Evolutionary conservation across 2,113 vertebrate species (phyloP).

Genomic region (Corythaixoides concolor): DNA sequence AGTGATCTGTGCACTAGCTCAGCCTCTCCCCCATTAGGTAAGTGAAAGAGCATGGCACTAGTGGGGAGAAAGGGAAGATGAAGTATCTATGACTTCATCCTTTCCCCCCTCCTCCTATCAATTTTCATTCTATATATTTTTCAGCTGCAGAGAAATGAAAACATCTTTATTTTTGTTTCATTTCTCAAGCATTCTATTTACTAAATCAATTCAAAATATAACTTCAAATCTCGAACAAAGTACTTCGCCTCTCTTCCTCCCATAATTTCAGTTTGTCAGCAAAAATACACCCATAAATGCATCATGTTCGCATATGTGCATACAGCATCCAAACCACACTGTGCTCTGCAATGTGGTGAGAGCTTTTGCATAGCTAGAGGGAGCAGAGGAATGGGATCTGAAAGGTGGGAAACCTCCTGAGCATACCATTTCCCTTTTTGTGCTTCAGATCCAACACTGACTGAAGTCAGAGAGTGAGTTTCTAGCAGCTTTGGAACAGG

Average conservation of each 20-base stretch:
- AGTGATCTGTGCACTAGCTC: neutral
- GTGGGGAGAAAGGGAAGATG: neutral
- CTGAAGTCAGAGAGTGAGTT: neutral
- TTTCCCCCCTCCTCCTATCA: neutral
- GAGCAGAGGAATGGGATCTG: neutral
- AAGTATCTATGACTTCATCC: neutral
- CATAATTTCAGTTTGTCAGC: constrained; percentile 54
- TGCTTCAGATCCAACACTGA: neutral
- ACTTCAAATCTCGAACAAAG: constrained; percentile 2
- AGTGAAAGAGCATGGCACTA: neutral
- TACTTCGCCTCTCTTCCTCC: neutral
- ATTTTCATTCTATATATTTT: neutral
- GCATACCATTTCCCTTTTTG: neutral
- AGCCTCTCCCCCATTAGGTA: neutral
- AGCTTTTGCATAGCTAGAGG: neutral
- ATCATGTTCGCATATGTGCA: constrained; percentile 17
- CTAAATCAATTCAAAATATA: neutral
- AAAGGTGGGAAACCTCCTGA: constrained; percentile 19
- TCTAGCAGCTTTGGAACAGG: constrained; percentile 4
- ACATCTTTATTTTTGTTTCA: neutral
- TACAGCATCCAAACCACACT: constrained; percentile 25
- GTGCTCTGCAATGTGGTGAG: neutral
- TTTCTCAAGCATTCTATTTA: neutral
- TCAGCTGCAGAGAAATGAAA: constrained; percentile 22
- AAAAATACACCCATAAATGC: constrained; percentile 28